phyloP scores from a whole-genome alignment of 2,113 vertebrate species.

The Vidua chalybeata region DNA sequence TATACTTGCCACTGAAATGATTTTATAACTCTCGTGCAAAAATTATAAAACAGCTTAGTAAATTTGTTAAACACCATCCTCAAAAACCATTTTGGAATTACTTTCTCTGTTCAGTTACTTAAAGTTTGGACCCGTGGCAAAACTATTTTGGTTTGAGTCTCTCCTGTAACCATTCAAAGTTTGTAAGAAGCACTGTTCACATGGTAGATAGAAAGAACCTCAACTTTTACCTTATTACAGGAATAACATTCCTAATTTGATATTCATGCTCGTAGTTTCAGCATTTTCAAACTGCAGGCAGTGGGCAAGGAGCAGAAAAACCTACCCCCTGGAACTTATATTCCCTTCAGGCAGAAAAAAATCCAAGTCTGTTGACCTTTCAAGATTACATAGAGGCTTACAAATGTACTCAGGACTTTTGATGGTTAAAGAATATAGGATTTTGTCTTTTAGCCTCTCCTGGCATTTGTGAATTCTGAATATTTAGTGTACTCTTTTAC shows the following conservation, averaged over 20 bases:
- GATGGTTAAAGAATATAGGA: conserved; percentile 4
- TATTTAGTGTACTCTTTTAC: background rate
- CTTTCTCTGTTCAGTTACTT: background rate
- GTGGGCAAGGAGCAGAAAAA: background rate
- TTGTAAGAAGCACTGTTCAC: background rate
- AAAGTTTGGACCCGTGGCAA: background rate
- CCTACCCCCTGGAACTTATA: background rate
- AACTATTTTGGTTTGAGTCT: background rate
- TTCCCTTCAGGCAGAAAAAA: background rate
- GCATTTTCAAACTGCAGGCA: background rate
- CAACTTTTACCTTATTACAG: background rate
- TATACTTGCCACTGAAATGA: background rate
- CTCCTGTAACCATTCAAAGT: background rate
- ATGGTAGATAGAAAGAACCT: background rate
- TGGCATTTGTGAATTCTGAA: conserved; percentile 53
- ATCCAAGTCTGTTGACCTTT: conserved; percentile 15
- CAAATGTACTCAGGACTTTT: background rate
- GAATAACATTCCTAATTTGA: background rate
- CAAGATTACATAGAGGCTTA: conserved; percentile 23
- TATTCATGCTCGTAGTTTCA: background rate
- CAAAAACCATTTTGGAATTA: background rate
- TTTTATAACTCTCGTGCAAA: background rate
- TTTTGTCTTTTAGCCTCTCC: conserved; percentile 40
- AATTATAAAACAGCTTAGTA: background rate
- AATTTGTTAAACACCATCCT: background rate